Evolutionary conservation across 2,888 invertebrate species (phyloP).

Genomic region (Patella pellucida): DNA sequence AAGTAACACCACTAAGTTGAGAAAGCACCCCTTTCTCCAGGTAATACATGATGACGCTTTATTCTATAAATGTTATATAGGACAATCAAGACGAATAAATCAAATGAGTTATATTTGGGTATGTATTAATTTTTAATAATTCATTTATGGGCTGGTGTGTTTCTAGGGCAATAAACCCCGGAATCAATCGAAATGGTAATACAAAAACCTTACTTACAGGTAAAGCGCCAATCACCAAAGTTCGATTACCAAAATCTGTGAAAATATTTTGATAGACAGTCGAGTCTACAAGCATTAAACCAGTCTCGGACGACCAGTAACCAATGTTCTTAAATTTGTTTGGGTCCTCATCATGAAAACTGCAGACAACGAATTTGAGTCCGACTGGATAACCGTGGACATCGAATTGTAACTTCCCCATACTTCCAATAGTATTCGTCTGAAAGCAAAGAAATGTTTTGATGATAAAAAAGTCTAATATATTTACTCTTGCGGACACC

Average conservation of each 20-base stretch:
- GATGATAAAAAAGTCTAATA: neutral
- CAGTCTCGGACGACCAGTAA: conserved; percentile 10
- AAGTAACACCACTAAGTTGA: no score
- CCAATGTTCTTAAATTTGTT: conserved; percentile 14
- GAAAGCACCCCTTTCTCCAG: no score
- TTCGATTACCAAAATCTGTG: conserved; percentile 21
- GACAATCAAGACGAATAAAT: no score
- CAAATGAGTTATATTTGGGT: no score
- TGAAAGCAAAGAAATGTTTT: neutral
- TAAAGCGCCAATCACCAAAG: conserved; percentile 19
- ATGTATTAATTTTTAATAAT: no score
- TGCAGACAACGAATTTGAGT: conserved; percentile 14
- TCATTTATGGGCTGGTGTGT: no score
- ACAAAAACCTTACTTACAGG: conserved; percentile 2
- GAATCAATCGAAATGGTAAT: no score
- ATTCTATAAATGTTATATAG: no score
- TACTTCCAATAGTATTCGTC: neutral
- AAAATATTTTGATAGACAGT: conserved; percentile 21
- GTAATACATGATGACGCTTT: no score
- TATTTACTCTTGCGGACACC: no score
- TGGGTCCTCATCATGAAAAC: conserved; percentile 11
- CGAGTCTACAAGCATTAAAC: conserved; percentile 15
- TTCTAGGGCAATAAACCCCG: no score
- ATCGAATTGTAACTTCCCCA: conserved; percentile 15
- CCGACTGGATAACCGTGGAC: conserved; percentile 6